These are phyloP conservation scores for Prenolepis imparis DNA, from an alignment of 2,888 invertebrate genomes.

Conservation along the genomic window DNA sequence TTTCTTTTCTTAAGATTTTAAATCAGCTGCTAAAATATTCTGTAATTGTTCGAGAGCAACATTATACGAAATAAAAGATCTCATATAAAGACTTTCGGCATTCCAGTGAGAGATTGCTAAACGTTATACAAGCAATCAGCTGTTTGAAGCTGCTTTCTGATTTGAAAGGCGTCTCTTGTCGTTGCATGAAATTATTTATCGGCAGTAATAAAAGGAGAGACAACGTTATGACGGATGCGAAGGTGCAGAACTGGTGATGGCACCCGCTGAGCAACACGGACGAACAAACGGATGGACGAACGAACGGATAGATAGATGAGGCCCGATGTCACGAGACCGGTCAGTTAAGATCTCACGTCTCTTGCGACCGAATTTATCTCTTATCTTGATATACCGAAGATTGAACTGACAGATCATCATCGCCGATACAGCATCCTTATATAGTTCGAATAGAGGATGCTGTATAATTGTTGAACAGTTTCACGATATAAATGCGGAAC, in stretches of 20 bases:
- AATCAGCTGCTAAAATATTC: neutral
- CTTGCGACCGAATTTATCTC: constrained; percentile 74
- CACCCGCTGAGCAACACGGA: constrained; percentile 84
- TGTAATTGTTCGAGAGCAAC: neutral
- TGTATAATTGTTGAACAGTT: neutral
- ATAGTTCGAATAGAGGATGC: neutral
- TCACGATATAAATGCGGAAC: neutral
- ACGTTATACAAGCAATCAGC: constrained; percentile 23
- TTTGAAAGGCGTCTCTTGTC: constrained; percentile 52
- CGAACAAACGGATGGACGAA: constrained; percentile 79
- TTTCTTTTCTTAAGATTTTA: neutral
- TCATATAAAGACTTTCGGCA: constrained; percentile 14
- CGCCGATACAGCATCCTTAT: constrained; percentile 29
- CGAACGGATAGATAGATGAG: constrained; percentile 74
- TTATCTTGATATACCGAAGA: constrained; percentile 77
- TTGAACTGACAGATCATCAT: constrained; percentile 68
- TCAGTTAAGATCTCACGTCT: constrained; percentile 84
- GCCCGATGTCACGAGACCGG: constrained; percentile 80
- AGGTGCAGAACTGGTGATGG: constrained; percentile 85
- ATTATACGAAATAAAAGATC: constrained; percentile 4
- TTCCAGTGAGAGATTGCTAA: constrained; percentile 1
- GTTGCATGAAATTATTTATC: constrained; percentile 74
- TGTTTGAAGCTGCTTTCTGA: constrained; percentile 25
- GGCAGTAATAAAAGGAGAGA: constrained; percentile 74
- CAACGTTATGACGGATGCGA: constrained; percentile 84